Base-by-base conservation (phyloP, 2,113 vertebrate species). In the Tragulus kanchil region DNA sequence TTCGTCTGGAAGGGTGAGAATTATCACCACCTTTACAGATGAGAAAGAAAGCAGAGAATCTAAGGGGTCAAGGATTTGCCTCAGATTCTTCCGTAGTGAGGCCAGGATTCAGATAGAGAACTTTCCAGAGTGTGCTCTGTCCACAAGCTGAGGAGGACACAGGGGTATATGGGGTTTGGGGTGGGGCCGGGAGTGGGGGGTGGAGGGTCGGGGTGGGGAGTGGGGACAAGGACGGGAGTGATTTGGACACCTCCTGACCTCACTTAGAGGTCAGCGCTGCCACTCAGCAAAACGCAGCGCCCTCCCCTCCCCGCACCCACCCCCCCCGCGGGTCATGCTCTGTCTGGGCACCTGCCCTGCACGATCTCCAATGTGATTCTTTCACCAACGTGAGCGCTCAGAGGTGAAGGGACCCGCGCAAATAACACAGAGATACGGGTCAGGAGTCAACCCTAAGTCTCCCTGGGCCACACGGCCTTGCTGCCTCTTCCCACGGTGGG, bases 291-390 rank as follows among this genome's bases (percentile, higher is more conserved):
- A 71, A n/a, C 0, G 6, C n/a, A 64, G 28, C 42, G 31, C 42
- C 5, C 62, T 21, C 42, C 36, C 36, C 31, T 0, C 50, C 8
- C 8, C 7, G 0, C 4, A n/a, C 23, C 42, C 3, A 3, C 6
- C 3, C 23, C 23, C 12, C 23, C 25, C 8, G 23, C 23, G 17
- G 36, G 16, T 45, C 36, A 36, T 36, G 36, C 36, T 28, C 81
- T 17, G 5, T 2, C 69, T 25, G 15, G 83, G 15, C 65, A 59
- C 64, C 52, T 36, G 81, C 1, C 31, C 23, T 8, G n/a, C 45
- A 17, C 54, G 3, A 2, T 14, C 54, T 91, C 64, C 56, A 71
- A 16, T 2, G 19, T 7, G 21, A 71, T 62, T 16, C 15, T 65
- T 86, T 67, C 50, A 36, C 92, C 31, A 86, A 3, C 12, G 50